Percentiles rank a stretch among this genome's conserved stretches.
Evolutionary conservation across 2,888 invertebrate species (phyloP).

Genomic region (Pyralis farinalis): DNA sequence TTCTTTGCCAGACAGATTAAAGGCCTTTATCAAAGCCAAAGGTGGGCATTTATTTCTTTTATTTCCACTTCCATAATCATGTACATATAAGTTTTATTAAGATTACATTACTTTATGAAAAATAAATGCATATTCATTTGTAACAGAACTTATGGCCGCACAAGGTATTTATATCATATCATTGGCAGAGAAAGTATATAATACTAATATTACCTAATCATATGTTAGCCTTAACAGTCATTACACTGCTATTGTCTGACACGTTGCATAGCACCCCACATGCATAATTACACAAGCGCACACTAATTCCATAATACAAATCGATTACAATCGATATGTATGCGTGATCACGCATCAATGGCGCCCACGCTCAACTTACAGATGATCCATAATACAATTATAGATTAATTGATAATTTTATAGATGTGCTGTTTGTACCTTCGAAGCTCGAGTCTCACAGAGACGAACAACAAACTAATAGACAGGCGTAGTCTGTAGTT

Average conservation of each 20-base stretch:
- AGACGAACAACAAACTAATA: slow-evolving; percentile 8
- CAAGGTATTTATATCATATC: no score
- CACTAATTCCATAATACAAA: slow-evolving; percentile 64
- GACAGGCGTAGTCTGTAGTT: no score
- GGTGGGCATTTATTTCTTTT: no score
- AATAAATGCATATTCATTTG: no score
- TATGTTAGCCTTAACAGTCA: background rate
- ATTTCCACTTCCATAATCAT: no score
- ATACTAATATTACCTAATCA: background rate
- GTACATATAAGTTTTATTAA: no score
- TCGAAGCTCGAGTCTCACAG: slow-evolving; percentile 22
- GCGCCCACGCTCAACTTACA: slow-evolving; percentile 72
- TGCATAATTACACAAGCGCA: slow-evolving; percentile 39
- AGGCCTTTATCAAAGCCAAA: no score
- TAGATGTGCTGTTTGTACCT: slow-evolving; percentile 1
- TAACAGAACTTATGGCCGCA: no score
- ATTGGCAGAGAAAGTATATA: no score
- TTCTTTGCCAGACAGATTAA: no score
- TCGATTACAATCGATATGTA: slow-evolving; percentile 67
- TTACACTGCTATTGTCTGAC: slow-evolving; percentile 16
- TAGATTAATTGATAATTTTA: slow-evolving; percentile 41
- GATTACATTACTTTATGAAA: no score
- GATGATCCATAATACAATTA: slow-evolving; percentile 76
- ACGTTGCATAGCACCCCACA: slow-evolving; percentile 23
- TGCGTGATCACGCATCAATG: slow-evolving; percentile 70